Evolutionary conservation across 2,113 vertebrate species (phyloP), one percentile per base, ranked within the genome.

Genomic region (Nansenia antarctica): DNA sequence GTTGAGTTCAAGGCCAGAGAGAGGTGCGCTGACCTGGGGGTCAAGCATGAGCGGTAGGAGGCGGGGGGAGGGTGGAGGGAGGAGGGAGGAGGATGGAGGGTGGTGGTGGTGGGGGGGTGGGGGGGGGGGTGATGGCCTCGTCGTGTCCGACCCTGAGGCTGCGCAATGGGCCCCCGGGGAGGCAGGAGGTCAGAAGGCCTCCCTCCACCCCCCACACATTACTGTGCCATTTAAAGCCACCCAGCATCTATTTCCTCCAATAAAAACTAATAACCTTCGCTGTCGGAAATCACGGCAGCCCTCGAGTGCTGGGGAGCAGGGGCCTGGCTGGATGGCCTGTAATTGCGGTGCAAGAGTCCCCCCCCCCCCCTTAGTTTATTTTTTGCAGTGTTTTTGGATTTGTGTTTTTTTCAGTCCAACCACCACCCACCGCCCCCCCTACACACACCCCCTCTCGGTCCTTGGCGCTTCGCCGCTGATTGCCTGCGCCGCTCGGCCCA

Each of bases 191-290:
- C 86, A 90, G 79, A 57, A 79, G 80, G 70, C 70, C 79, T 84
- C 81, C 70, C 69, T 79, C 59, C 81, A 70, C 67, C 79, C 75
- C 76, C 65, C 59, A 60, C 74, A 52, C 82, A 91, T 91, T 91
- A 89, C 84, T 74, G 82, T 87, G 86, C 88, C 90, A 91, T 93
- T 93, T 91, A 90, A 92, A 91, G 87, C 86, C 88, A 86, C 89
- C 82, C 87, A 91, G 88, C 89, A 90, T 90, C 90, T 92, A 91
- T 93, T 93, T 92, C 91, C 91, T 91, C 90, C 91, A 92, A 91
- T 92, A 92, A 93, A 92, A 91, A 86, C 88, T 88, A 92, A 92
- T 92, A 92, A 92, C 90, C 90, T 91, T 92, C 91, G 89, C 91
- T 90, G 91, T 91, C 83, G 84, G 83, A 91, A 92, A 93, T 92